Conservation (phyloP, 1,140 invertebrate species). For the Steinernema feltiae region DNA sequence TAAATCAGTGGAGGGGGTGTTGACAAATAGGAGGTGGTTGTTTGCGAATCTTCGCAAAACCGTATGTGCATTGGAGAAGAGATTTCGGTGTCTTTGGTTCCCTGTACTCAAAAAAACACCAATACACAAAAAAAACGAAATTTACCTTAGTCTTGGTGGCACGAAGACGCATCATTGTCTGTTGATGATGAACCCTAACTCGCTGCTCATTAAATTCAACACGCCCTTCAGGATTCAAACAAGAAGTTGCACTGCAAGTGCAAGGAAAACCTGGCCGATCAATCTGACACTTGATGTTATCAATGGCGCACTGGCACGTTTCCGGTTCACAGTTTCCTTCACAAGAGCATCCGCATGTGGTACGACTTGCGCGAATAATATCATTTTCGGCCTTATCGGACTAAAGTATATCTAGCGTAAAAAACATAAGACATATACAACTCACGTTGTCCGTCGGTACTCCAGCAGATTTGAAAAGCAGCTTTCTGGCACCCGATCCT, state of each 20-base stretch:
- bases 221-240: conserved; percentile 80
- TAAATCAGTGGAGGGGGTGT: neutral
- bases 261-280: conserved; percentile 91
- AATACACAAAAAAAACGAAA: too few relatives aligned
- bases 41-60: neutral
- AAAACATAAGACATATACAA: too few relatives aligned
- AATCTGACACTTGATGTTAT: conserved; percentile 63
- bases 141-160: conserved; percentile 75
- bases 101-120: neutral
- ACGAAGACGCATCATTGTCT: conserved; percentile 87
- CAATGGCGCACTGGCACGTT: conserved; percentile 25
- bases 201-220: conserved; percentile 92
- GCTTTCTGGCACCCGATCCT: neutral
- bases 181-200: conserved; percentile 92
- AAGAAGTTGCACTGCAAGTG: conserved; percentile 86
- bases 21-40: neutral
- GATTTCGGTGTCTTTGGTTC: neutral
- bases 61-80: neutral
- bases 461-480: neutral
- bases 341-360: conserved; percentile 27
- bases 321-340: conserved; percentile 35
- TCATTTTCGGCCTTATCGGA: conserved; percentile 8
- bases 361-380: conserved; percentile 19
- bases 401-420: conserved; percentile 14
- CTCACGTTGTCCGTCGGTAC: neutral